Conservation (phyloP, 1,140 invertebrate genomes). For the Harlomillsia oculata region DNA sequence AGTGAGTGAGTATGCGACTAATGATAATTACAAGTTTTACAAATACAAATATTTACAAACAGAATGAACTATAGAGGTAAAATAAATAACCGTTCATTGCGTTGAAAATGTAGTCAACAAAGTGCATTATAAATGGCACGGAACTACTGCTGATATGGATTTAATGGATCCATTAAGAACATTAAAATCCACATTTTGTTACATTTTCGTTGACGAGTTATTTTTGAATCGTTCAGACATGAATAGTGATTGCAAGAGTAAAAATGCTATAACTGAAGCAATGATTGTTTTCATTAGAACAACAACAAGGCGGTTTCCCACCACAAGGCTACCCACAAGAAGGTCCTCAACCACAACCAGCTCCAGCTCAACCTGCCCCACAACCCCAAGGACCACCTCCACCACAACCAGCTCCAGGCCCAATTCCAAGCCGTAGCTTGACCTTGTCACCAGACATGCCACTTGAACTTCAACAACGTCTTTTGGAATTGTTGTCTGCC, state of each 20-base stretch:
- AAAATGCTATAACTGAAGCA: background rate
- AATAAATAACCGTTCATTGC: no score
- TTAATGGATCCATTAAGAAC: no score
- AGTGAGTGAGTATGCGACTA: no score
- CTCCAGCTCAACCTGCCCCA: slow-evolving; percentile 3
- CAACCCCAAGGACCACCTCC: slow-evolving; percentile 23
- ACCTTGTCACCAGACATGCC: slow-evolving; percentile 40
- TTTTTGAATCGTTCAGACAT: no score
- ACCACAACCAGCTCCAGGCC: slow-evolving; percentile 24
- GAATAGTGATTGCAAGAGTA: background rate
- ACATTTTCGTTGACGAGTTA: no score
- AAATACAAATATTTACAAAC: no score
- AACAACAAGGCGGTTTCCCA: slow-evolving; percentile 8
- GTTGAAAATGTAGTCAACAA: background rate
- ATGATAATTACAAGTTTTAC: no score
- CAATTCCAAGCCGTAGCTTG: slow-evolving; percentile 35
- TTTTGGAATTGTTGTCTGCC: slow-evolving; percentile 46
- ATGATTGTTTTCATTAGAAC: background rate
- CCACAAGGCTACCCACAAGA: background rate
- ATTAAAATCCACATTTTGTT: no score
- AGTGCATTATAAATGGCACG: no score
- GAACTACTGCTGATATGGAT: no score
- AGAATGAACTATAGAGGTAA: no score
- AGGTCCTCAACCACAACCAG: slow-evolving; percentile 5
- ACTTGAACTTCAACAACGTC: slow-evolving; percentile 44